phyloP scores from a whole-genome alignment of 2,797 vertebrate genomes.

The Chelon labrosus region DNA sequence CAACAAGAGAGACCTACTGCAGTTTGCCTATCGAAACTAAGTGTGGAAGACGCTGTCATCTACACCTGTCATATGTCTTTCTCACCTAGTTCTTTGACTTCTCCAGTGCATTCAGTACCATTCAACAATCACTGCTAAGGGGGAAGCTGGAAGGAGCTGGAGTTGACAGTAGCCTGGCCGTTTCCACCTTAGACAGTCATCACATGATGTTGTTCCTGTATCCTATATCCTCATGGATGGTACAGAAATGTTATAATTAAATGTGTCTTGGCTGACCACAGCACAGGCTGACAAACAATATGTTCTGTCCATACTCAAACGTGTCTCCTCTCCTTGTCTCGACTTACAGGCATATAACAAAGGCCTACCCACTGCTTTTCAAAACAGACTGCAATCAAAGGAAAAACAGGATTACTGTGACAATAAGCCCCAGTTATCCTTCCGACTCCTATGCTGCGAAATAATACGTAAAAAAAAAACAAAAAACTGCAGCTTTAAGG shows the following conservation, averaged over 20 bases:
- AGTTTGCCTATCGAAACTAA: too few species aligned
- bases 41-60: too few species aligned
- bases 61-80: too few species aligned
- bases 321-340: constrained; percentile 20
- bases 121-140: background rate
- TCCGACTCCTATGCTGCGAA: constrained; percentile 18
- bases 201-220: background rate
- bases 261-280: background rate
- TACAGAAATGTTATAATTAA: constrained; percentile 5
- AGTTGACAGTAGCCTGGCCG: background rate
- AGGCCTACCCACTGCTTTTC: constrained; percentile 12
- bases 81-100: constrained; percentile 21
- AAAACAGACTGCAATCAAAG: constrained; percentile 16
- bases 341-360: constrained; percentile 23
- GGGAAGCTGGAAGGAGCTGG: constrained; percentile 1
- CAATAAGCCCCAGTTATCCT: constrained; percentile 29
- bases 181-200: constrained; percentile 1
- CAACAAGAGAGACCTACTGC: too few species aligned
- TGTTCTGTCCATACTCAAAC: background rate
- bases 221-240: background rate
- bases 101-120: background rate
- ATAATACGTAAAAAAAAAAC: background rate
- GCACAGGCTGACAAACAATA: constrained; percentile 3
- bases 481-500: constrained; percentile 9
- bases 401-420: constrained; percentile 28